Evolutionary conservation across 2,113 vertebrate species (phyloP).

Genomic region (Pelusios castaneus): DNA sequence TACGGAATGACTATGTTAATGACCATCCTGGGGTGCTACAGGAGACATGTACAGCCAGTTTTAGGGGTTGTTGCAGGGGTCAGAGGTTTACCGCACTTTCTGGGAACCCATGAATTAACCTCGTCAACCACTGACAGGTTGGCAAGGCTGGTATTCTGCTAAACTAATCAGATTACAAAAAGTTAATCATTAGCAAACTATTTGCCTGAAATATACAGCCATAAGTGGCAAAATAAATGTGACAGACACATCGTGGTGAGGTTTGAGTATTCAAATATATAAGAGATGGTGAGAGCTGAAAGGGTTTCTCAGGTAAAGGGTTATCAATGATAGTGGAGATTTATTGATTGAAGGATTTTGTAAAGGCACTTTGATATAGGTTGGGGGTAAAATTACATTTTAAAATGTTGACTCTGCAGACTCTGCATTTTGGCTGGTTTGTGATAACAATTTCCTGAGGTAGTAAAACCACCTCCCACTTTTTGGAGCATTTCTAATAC

Average conservation of each 20-base stretch:
- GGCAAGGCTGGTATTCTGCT: conserved; percentile 39
- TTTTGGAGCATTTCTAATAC: background rate
- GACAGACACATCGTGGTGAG: background rate
- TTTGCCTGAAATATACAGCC: conserved; percentile 47
- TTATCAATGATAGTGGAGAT: background rate
- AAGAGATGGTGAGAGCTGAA: background rate
- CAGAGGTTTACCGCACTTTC: conserved; percentile 47
- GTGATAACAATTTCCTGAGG: background rate
- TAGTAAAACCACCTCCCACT: background rate
- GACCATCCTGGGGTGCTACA: conserved; percentile 12
- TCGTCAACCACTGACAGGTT: conserved; percentile 42
- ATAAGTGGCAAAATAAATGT: background rate
- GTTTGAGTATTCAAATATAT: background rate
- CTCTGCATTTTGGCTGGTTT: background rate
- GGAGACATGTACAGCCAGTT: background rate
- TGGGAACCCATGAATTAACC: conserved; percentile 54
- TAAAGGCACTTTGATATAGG: background rate
- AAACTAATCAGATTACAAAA: conserved; percentile 4
- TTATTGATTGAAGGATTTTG: background rate
- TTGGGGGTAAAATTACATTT: background rate
- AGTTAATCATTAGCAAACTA: background rate
- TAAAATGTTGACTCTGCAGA: background rate
- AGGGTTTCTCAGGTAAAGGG: background rate
- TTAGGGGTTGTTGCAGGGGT: background rate
- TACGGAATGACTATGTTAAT: background rate